These are phyloP conservation scores for Parauchenoglanis ngamensis DNA, from an alignment of 2,797 vertebrate genomes.

Conservation along the genomic window DNA sequence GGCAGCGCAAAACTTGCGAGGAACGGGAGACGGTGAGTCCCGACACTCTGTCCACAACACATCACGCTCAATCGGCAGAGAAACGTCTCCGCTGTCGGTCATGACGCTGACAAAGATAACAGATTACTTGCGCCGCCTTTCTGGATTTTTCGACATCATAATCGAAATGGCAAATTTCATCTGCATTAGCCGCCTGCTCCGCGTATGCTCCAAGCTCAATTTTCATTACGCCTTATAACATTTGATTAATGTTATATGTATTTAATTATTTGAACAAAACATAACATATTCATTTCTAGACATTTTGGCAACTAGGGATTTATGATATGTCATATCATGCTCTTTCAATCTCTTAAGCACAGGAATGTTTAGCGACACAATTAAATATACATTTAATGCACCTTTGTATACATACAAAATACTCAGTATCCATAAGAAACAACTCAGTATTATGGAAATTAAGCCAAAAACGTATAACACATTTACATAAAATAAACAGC, in stretches of 20 bases:
- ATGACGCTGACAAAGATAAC: neutral
- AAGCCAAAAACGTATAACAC: neutral
- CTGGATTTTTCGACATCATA: neutral
- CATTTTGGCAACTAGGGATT: neutral
- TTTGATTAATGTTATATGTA: neutral
- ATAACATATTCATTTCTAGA: neutral
- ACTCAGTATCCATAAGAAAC: neutral
- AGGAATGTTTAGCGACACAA: neutral
- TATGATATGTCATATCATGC: neutral
- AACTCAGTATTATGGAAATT: neutral
- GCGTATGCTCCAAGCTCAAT: neutral
- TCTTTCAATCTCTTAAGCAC: neutral
- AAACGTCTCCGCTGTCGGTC: neutral
- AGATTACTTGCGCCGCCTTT: neutral
- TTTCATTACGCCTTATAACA: neutral
- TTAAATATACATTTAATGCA: neutral
- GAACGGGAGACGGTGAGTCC: neutral
- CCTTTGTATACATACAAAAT: no score
- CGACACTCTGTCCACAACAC: neutral
- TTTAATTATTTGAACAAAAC: neutral
- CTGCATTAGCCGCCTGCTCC: constrained; percentile 1
- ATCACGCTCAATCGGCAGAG: neutral
- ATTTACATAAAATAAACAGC: no score
- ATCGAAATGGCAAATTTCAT: neutral
- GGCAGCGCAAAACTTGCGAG: neutral